Evolutionary conservation across 2,797 vertebrate genomes (phyloP).

Genomic region (Ambastaia sidthimunki): DNA sequence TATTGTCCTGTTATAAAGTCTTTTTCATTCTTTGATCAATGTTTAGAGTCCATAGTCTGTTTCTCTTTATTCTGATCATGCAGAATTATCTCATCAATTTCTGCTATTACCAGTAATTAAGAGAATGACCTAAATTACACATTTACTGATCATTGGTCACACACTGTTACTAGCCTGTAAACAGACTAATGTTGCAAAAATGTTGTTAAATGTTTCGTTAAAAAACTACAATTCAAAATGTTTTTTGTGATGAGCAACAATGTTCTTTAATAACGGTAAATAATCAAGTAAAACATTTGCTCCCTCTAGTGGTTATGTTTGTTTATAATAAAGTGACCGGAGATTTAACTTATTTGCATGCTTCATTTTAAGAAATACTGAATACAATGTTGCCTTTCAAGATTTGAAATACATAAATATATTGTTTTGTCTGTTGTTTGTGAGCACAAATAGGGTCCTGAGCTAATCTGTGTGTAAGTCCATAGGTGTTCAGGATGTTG

Average conservation of each 20-base stretch:
- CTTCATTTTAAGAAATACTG: background rate
- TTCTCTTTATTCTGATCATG: conserved; percentile 51
- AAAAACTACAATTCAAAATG: background rate
- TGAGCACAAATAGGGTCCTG: background rate
- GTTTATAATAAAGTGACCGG: conserved; percentile 54
- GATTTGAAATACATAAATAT: background rate
- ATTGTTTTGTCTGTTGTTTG: background rate
- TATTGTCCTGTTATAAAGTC: conserved; percentile 52
- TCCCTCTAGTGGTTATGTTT: conserved; percentile 56
- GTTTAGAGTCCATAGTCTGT: conserved; percentile 62
- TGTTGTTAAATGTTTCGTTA: background rate
- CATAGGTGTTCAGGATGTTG: conserved; percentile 80
- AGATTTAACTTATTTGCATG: background rate
- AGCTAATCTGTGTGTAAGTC: conserved; percentile 60
- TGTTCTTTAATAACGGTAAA: background rate
- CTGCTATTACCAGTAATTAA: conserved; percentile 56
- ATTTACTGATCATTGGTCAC: conserved; percentile 14
- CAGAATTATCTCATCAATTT: conserved; percentile 63
- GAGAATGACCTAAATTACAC: conserved; percentile 22
- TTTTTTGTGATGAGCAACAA: background rate
- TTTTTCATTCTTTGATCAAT: conserved; percentile 42
- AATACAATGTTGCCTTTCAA: background rate
- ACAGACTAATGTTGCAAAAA: background rate
- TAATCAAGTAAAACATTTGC: background rate
- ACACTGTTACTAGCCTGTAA: background rate